phyloP scores from a whole-genome alignment of 2,888 invertebrate species.

The Chouioia cunea region DNA sequence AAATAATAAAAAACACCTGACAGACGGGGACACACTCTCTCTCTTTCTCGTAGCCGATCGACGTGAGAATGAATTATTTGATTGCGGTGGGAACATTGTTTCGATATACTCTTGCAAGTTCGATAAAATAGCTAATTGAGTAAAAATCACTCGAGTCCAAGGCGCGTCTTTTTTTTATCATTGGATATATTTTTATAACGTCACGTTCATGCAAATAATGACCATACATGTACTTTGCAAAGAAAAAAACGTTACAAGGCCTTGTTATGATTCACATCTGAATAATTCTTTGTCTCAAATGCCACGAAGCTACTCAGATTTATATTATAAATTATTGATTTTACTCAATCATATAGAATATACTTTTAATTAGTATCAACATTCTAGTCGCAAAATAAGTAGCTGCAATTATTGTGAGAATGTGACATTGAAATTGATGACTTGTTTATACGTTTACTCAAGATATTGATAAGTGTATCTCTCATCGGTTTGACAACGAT shows the following conservation, averaged over 20 bases:
- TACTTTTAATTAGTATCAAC: too few relatives aligned
- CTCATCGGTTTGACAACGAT: too few relatives aligned
- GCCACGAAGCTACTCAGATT: neutral
- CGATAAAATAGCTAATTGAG: too few relatives aligned
- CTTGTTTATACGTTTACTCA: too few relatives aligned
- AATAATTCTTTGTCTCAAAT: slow-evolving; percentile 1
- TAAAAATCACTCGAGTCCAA: too few relatives aligned
- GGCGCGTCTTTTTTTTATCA: too few relatives aligned
- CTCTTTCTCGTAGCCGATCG: neutral
- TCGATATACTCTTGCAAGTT: neutral
- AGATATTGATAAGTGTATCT: too few relatives aligned
- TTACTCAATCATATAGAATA: too few relatives aligned
- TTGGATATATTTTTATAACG: neutral
- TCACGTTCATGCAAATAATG: slow-evolving; percentile 8
- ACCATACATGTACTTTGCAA: slow-evolving; percentile 7
- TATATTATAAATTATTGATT: neutral
- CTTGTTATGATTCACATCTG: slow-evolving; percentile 3
- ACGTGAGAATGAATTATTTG: neutral
- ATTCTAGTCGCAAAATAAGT: too few relatives aligned
- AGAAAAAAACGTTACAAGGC: slow-evolving; percentile 12
- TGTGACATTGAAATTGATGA: too few relatives aligned
- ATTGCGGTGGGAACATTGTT: neutral
- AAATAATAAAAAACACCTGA: slow-evolving; percentile 31
- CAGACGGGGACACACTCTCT: neutral
- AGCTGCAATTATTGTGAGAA: too few relatives aligned